Evolutionary conservation across 2,888 invertebrate genomes (phyloP), one percentile per base, ranked within the genome.

Genomic region (Cepaea hortensis): DNA sequence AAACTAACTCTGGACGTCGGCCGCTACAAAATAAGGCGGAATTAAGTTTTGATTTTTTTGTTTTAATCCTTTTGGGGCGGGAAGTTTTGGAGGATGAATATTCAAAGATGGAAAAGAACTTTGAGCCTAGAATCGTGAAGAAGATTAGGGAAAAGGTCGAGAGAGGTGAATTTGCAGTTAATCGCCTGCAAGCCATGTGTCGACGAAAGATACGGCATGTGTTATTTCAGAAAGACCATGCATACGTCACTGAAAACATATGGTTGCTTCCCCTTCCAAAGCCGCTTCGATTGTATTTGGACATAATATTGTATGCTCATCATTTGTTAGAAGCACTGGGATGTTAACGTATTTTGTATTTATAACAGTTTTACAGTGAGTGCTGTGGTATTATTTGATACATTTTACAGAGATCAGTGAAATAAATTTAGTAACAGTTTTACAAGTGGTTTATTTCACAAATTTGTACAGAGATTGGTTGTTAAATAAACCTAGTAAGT

Each of bases 41-140:
- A 76, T 61, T 84, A 15, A 55, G 79, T 73, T 84, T 87, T 83
- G 87, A 82, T 79, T 87, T 87, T 65, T 82, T 87, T 65, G 46
- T 87, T 48, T 35, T 87, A 70, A 80, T 84, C 72, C 62, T 87
- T n/a, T 73, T 87, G 23, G 87, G 87, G 7, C 75, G 87, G 7
- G 79, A 84, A 13, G 84, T 87, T 35, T 61, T 70, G 11, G 62
- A 48, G 6, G 84, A 84, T 35, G 84, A 87, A 50, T 87, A 77
- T 80, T 23, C 65, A n/a, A 82, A 87, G 48, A 84, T 87, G 87
- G 87, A 87, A 55, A 82, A 80, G 46, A 73, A 35, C 48, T 82
- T 84, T 72, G 80, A 84, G 18, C 73, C 80, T 0, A 62, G 20
- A 18, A 65, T 73, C 48, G 84, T 87, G 5, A 50, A 35, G 7